A percentile compares a stretch with the other conserved stretches of the same genome.
Conservation (phyloP, 2,797 vertebrate species). For the Lacerta agilis region DNA sequence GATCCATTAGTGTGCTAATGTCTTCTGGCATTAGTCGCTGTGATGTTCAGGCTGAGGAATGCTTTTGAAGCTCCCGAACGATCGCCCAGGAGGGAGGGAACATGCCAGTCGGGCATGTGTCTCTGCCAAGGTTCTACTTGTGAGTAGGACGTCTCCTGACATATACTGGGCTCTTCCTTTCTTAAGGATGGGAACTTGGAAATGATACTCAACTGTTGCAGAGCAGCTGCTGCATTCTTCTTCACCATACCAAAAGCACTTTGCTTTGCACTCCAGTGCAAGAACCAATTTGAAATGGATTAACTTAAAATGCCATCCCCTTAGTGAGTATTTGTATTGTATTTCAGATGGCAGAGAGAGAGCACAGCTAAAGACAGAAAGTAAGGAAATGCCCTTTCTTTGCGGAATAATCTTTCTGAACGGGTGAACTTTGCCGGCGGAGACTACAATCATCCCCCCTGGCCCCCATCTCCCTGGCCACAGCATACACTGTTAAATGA, state of each 20-base stretch:
- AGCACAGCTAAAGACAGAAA: conserved; percentile 36
- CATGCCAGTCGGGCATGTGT: no score
- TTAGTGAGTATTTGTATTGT: conserved; percentile 22
- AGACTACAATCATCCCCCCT: not conserved
- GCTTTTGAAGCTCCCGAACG: no score
- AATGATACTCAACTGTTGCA: not conserved
- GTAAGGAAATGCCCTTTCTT: conserved; percentile 34
- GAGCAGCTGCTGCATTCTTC: not conserved
- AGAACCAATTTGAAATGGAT: conserved; percentile 50
- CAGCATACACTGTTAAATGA: fast-evolving
- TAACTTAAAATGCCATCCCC: conserved; percentile 50
- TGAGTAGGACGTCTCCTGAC: no score
- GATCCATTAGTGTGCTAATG: no score
- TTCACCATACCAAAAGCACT: not conserved
- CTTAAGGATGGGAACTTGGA: not conserved
- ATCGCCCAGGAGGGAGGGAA: no score
- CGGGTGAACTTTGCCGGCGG: not conserved
- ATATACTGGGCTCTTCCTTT: not conserved
- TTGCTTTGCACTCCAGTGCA: conserved; percentile 26
- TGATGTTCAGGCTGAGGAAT: no score
- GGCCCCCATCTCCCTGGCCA: not conserved
- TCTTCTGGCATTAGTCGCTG: no score
- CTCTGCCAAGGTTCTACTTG: no score
- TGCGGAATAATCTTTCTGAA: conserved; percentile 2
- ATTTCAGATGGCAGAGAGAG: conserved; percentile 44